These are phyloP conservation scores for Erethizon dorsatum DNA, from an alignment of 2,797 vertebrate species.

Conservation along the genomic window DNA sequence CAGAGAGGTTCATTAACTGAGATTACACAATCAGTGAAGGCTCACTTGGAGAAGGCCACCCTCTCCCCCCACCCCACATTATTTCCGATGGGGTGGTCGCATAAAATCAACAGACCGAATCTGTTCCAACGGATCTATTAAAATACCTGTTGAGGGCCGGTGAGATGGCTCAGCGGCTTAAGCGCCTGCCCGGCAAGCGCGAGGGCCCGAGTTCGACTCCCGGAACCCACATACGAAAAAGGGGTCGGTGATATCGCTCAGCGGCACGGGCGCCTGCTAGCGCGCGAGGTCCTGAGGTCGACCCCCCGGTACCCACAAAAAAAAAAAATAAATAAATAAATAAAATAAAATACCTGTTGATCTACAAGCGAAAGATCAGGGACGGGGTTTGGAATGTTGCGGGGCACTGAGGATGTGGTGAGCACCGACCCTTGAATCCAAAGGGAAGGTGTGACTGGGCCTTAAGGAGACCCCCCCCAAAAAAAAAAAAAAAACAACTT, in stretches of 20 bases:
- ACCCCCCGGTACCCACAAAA: too few relatives aligned
- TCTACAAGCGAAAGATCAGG: slow-evolving; percentile 12
- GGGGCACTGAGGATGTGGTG: background rate
- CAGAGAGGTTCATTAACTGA: slow-evolving; percentile 51
- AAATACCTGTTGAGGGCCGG: slow-evolving; percentile 15
- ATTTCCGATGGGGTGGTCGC: slow-evolving; percentile 40
- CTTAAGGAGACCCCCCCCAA: background rate
- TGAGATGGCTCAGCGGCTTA: too few relatives aligned
- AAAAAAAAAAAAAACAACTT: background rate
- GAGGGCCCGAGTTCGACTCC: too few relatives aligned
- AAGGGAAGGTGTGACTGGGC: background rate
- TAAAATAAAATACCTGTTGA: slow-evolving; percentile 26
- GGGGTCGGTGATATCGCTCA: too few relatives aligned
- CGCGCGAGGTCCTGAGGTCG: too few relatives aligned
- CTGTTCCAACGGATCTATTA: slow-evolving; percentile 40
- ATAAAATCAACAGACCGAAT: slow-evolving; percentile 27
- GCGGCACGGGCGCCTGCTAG: too few relatives aligned
- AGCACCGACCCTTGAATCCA: background rate
- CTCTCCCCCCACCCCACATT: background rate
- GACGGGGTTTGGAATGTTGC: background rate
- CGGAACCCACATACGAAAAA: too few relatives aligned
- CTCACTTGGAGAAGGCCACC: background rate
- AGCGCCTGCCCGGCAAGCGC: too few relatives aligned
- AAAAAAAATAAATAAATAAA: too few relatives aligned
- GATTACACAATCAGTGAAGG: background rate